Evolutionary conservation across 2,888 invertebrate genomes (phyloP), one percentile per base, ranked within the genome.

Genomic region (Dasysyrphus tricinctus): DNA sequence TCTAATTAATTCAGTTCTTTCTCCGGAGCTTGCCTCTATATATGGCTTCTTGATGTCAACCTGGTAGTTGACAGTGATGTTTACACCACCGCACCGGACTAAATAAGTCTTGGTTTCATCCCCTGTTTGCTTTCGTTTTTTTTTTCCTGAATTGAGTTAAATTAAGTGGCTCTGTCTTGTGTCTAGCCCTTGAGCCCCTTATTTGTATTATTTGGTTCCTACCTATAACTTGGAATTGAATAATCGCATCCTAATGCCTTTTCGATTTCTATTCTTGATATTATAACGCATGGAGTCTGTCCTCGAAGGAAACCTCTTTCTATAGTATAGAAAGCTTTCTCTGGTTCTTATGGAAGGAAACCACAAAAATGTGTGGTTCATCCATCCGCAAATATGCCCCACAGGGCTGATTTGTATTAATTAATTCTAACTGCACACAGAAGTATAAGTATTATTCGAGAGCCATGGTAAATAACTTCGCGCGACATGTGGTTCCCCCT

Each of bases 1-100:
- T 86, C 86, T 86, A 82, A 86, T 86, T 86, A 86, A 86, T 86
- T 86, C 79, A 51, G 6, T 44, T 75, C 70, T 72, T 69, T 67
- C 44, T 42, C 44, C 14, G 12, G 37, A 5, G 37, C 24, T 51
- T 24, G 24, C 69, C 37, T 29, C 5, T 29, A 44, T 86, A 44
- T 86, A 86, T 79, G 86, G 86, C 82, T 86, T 86, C 86, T 86
- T 74, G 7, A 42, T 78, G 75, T 70, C 74, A 81, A 74, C 63
- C 44, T 51, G 56, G 47, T 72, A 75, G 79, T 79, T 79, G 82
- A 72, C 86, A 79, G 74, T 47, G 24, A 24, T 24, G 29, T 42
- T 70, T 49, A 74, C 74, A 74, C 51, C 57, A 44, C 67, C 69
- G 54, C 61, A 69, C 67, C 69, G 54, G 56, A 69, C 69, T 49